phyloP scores from a whole-genome alignment of 2,888 invertebrate genomes.

The Macrosoma leucophasiata region DNA sequence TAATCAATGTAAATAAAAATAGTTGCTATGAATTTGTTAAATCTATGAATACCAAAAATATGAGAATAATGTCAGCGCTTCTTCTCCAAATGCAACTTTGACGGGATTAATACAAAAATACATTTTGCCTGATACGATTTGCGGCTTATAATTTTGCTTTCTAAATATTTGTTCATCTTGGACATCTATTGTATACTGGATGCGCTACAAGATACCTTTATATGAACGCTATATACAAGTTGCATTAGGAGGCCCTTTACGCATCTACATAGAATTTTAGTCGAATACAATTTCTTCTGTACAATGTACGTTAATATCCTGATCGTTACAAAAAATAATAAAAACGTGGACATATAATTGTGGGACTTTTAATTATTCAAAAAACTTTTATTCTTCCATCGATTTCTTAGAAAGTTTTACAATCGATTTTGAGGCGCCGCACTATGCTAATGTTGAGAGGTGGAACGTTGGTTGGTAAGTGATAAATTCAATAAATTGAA shows the following conservation, averaged over 20 bases:
- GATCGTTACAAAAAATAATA: constrained; percentile 61
- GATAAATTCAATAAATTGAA: no score
- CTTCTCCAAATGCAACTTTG: constrained; percentile 40
- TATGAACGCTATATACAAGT: constrained; percentile 28
- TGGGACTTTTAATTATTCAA: no score
- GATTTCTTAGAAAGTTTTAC: no score
- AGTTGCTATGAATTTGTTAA: constrained; percentile 32
- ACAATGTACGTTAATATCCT: constrained; percentile 55
- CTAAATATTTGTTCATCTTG: no score
- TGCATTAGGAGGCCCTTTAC: constrained; percentile 38
- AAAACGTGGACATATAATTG: constrained; percentile 46
- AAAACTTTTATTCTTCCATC: no score
- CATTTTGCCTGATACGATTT: no score
- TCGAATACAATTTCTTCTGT: constrained; percentile 46
- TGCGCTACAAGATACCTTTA: constrained; percentile 19
- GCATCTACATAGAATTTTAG: constrained; percentile 43
- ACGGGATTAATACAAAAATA: constrained; percentile 7
- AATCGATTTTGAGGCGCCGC: no score
- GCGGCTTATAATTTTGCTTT: no score
- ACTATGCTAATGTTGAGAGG: no score
- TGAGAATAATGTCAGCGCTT: constrained; percentile 39
- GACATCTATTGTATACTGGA: constrained; percentile 15
- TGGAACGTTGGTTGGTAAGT: no score
- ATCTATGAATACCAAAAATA: constrained; percentile 36
- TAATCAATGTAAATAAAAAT: constrained; percentile 24